A percentile compares a stretch with the other conserved stretches of the same genome.
Evolutionary conservation across 2,888 invertebrate species (phyloP).

Genomic region (Diplolepis rosae): DNA sequence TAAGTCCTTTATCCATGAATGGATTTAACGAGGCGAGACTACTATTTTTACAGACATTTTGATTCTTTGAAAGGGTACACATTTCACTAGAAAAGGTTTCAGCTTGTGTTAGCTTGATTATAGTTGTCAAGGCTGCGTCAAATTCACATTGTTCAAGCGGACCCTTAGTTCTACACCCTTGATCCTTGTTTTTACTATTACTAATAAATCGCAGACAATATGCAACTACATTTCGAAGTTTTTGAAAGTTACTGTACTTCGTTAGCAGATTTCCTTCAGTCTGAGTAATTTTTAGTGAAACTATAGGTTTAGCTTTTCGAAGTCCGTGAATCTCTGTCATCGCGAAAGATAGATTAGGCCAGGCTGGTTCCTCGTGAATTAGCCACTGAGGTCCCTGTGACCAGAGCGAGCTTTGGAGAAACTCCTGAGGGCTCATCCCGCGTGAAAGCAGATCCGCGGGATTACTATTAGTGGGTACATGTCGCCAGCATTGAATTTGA

Average conservation of each 20-base stretch:
- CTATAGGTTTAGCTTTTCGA: not conserved
- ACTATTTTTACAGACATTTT: not conserved
- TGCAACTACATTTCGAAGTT: not conserved
- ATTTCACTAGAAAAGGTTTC: not conserved
- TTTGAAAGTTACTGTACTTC: not conserved
- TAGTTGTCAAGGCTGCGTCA: not conserved
- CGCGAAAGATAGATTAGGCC: not conserved
- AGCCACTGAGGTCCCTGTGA: not conserved
- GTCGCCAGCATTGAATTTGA: not conserved
- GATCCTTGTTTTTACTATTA: not conserved
- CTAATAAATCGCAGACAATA: not conserved
- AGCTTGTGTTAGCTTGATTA: not conserved
- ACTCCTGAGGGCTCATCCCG: not conserved
- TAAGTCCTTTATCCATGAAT: slow-evolving; percentile 17
- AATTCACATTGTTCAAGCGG: not conserved
- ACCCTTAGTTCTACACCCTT: not conserved
- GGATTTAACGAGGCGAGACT: slow-evolving; percentile 36
- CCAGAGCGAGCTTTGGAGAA: not conserved
- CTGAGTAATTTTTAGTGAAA: not conserved
- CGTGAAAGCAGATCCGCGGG: not conserved
- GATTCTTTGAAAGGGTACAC: not conserved
- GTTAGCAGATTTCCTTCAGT: not conserved
- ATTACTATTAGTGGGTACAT: not conserved
- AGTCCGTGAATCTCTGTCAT: not conserved
- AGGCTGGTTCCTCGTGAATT: not conserved